Base-by-base conservation (phyloP, 2,797 vertebrate species). In the Chloroceryle inda region DNA sequence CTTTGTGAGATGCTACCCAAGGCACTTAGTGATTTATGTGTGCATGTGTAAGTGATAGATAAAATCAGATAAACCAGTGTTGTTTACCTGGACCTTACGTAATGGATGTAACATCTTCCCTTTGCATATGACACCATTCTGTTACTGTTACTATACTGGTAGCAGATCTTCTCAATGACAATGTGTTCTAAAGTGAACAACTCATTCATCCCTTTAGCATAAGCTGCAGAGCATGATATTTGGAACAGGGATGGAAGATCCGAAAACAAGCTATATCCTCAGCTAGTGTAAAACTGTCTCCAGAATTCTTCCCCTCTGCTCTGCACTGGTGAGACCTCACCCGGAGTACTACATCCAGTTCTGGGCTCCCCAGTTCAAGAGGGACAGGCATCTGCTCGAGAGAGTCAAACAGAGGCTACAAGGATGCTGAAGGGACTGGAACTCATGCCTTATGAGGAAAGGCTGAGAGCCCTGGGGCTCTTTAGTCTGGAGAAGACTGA, bases 31-130 rank as follows among this genome's bases (percentile, higher is more conserved):
- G 90, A 45, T 42, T 3, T 35, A 26, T 78, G n/a, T 68, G 31
- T 9, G 2, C 18, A 35, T 71, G n/a, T 53, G 21, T 73, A 83
- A 91, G 26, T 53, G 73, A 85, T 68, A 79, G 92, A 83, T 91
- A 88, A 88, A 91, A 81, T 94, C 40, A 72, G 73, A 85, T 45
- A 87, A 94, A 78, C 9, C 17, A 88, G 33, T 26, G 92, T 88
- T 94, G 52, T 80, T 81, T 95, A 83, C 55, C 33, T 74, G 88
- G 64, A 85, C 37, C 49, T 84, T 83, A 88, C 74, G n/a, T 62
- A 75, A 26, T 64, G 13, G 26, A 66, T 74, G 26, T 68, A 91
- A 75, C 53, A 42, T 80, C 58, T 85, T 84, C 40, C 53, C 27
- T 91, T 92, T 91, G 78, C 86, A 72, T 94, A 77, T 58, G 45